These are phyloP conservation scores for Heliconius hortense DNA, from an alignment of 2,888 invertebrate genomes.

Conservation along the genomic window DNA sequence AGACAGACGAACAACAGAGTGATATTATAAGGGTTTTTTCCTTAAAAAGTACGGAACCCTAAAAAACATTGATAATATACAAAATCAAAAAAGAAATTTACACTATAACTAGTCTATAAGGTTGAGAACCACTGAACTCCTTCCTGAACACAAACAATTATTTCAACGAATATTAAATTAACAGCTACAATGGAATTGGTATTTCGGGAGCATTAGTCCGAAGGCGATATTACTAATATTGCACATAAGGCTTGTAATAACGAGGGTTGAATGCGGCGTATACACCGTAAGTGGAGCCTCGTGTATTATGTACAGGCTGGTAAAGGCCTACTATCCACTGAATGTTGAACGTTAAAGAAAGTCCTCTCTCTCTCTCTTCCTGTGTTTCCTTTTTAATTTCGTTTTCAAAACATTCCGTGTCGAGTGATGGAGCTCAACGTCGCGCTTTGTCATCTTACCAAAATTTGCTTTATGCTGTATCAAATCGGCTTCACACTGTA, in stretches of 20 bases:
- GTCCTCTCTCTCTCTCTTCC: neutral
- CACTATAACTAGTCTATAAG: too few relatives aligned
- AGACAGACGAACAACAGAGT: too few relatives aligned
- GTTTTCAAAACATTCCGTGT: too few relatives aligned
- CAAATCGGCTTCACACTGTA: too few relatives aligned
- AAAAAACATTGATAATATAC: too few relatives aligned
- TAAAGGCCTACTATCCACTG: neutral
- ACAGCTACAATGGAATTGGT: constrained; percentile 1
- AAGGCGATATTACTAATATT: constrained; percentile 26
- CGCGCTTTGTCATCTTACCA: too few relatives aligned
- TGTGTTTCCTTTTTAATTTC: too few relatives aligned
- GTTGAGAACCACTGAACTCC: neutral
- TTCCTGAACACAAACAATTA: neutral
- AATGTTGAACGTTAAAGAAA: neutral
- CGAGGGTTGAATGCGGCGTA: constrained; percentile 31
- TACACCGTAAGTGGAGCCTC: constrained; percentile 30
- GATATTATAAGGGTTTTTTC: too few relatives aligned
- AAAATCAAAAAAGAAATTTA: too few relatives aligned
- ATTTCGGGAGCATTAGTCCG: constrained; percentile 20
- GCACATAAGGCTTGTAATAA: constrained; percentile 34
- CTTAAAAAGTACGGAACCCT: too few relatives aligned
- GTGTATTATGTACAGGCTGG: constrained; percentile 32
- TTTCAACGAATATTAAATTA: constrained; percentile 6
- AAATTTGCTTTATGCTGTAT: too few relatives aligned
- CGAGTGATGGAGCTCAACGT: too few relatives aligned